Evolutionary conservation across 1,140 invertebrate genomes (phyloP).

Genomic region (Ditylenchus dipsaci): DNA sequence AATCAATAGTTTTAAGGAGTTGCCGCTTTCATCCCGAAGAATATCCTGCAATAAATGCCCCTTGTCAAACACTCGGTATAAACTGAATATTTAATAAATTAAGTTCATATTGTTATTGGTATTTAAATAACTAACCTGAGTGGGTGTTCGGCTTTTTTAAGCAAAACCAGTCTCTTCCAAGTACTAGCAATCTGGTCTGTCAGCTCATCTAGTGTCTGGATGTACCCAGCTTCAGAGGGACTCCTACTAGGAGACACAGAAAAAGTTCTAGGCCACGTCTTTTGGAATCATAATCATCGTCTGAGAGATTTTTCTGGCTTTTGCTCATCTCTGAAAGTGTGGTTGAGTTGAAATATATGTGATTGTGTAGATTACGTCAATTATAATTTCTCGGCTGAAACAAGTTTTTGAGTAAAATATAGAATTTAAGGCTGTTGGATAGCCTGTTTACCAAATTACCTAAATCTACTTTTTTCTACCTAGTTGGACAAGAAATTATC

Average conservation of each 20-base stretch:
- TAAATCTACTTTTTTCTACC: too few relatives aligned
- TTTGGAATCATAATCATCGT: slow-evolving; percentile 14
- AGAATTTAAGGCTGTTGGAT: too few relatives aligned
- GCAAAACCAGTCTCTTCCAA: slow-evolving; percentile 41
- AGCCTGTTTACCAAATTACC: too few relatives aligned
- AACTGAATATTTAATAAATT: slow-evolving; percentile 13
- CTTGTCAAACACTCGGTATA: slow-evolving; percentile 37
- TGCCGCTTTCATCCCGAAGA: slow-evolving; percentile 34
- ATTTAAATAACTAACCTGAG: slow-evolving; percentile 19
- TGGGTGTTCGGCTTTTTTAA: slow-evolving; percentile 44
- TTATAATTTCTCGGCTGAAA: too few relatives aligned
- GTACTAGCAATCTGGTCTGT: slow-evolving; percentile 29
- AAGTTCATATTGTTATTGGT: neutral
- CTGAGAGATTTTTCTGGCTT: slow-evolving; percentile 10
- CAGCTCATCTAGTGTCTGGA: slow-evolving; percentile 32
- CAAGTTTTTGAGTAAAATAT: too few relatives aligned
- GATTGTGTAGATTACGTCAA: too few relatives aligned
- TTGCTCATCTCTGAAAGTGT: slow-evolving; percentile 21
- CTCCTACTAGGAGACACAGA: slow-evolving; percentile 31
- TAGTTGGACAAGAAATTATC: too few relatives aligned
- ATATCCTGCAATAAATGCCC: slow-evolving; percentile 44
- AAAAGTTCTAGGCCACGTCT: slow-evolving; percentile 32
- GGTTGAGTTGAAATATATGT: too few relatives aligned
- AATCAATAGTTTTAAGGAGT: slow-evolving; percentile 24
- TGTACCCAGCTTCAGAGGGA: slow-evolving; percentile 2